phyloP scores from a whole-genome alignment of 1,140 invertebrate species.

The Episyrphus balteatus region DNA sequence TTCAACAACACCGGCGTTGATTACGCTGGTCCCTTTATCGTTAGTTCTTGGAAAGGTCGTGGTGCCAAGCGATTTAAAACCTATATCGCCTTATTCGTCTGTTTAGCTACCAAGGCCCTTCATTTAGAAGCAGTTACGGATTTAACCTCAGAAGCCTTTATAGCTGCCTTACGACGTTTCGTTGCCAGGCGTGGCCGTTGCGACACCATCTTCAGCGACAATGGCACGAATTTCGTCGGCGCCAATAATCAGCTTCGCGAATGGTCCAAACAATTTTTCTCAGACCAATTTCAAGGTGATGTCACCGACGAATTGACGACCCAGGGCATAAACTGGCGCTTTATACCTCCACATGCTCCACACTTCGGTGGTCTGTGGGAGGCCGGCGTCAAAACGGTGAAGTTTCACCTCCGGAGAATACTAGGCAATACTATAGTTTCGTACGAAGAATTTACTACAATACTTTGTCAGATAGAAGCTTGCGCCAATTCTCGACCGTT shows the following conservation, averaged over 20 bases:
- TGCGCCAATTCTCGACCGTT: conserved; percentile 26
- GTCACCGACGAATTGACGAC: not conserved
- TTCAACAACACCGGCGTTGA: conserved; percentile 21
- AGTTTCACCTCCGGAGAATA: not conserved
- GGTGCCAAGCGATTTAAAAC: conserved; percentile 7
- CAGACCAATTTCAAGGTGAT: too few relatives aligned
- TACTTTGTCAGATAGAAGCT: conserved; percentile 26
- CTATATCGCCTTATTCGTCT: conserved; percentile 20
- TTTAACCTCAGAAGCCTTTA: conserved; percentile 20
- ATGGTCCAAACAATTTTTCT: not conserved
- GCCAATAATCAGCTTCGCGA: conserved; percentile 2
- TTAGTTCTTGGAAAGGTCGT: not conserved
- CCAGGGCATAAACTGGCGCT: conserved; percentile 3
- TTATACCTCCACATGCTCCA: conserved; percentile 6
- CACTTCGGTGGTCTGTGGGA: conserved; percentile 10
- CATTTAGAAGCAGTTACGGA: conserved; percentile 22
- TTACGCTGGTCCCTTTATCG: conserved; percentile 26
- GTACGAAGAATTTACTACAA: conserved; percentile 16
- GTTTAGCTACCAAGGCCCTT: conserved; percentile 14
- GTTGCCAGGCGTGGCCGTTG: conserved; percentile 17
- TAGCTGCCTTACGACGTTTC: conserved; percentile 23
- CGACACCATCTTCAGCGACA: conserved; percentile 21
- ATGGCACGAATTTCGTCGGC: conserved; percentile 23
- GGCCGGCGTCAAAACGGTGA: conserved; percentile 2
- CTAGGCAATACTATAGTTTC: conserved; percentile 14